Base-by-base conservation (phyloP, 2,888 invertebrate genomes). In the Tricholauxania praeusta region DNA sequence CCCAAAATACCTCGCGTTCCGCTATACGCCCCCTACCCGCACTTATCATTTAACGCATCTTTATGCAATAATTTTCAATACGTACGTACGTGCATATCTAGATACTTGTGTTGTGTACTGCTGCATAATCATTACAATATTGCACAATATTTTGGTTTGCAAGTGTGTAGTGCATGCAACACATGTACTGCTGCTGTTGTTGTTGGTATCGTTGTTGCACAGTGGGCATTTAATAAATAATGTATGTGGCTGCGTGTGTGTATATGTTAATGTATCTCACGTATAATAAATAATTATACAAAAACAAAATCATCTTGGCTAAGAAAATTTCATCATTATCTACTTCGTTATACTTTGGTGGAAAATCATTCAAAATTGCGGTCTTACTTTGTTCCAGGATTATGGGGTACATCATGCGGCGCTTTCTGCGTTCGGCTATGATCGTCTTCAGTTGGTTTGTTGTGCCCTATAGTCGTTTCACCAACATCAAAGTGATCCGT, bases 361-460 rank as follows among this genome's bases (percentile, higher is more conserved):
- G 17, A 78, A 71, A 79, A 80, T 79, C 78, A 82, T 82, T 79
- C 86, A 85, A 87, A 86, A 86, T 87, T 85, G 85, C 85, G 82
- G 86, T 86, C 80, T 82, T 83, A 84, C 84, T 85, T 83, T 80
- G 83, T 89, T 89, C 78, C 89, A 91, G 91, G 89, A 90, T 84
- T 85, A 87, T 88, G 90, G 89, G 89, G 87, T 91, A 89, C 89
- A 90, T 88, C 87, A 88, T 79, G 89, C 89, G 86, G 87, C 90
- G 90, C 84, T 88, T 90, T 80, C 88, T 91, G 79, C 88, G 91
- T 77, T 90, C 90, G 83, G 84, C 90, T 81, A 90, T 91, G 82
- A 89, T 90, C 71, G 84, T 90, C 77, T 87, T 91, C 81, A 90
- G 90, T 73, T 89, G 91, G 82, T 85, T 90, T 71, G 89, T 91